Conservation (phyloP, 2,113 vertebrate genomes). For the Entelurus aequoreus region DNA sequence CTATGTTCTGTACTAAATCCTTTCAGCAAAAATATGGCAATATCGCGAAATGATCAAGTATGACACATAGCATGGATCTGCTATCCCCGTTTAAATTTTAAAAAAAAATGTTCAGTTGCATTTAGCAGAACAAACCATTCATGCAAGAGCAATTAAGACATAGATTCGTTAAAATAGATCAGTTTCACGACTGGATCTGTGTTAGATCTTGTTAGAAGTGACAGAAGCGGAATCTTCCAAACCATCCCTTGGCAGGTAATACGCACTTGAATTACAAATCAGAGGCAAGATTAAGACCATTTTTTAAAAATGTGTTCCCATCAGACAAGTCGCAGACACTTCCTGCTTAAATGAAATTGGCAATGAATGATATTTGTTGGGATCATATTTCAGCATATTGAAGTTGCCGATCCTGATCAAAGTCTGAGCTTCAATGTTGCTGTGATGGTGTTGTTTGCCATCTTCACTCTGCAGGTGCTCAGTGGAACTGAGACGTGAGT, state of each 20-base stretch:
- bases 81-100: too few species aligned
- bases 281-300: neutral
- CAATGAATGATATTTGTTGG: neutral
- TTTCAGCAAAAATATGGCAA: too few species aligned
- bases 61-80: too few species aligned
- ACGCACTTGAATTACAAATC: constrained; percentile 15
- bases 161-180: constrained; percentile 18
- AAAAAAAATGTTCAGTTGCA: too few species aligned
- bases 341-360: neutral
- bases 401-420: neutral
- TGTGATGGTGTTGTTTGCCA: constrained; percentile 14
- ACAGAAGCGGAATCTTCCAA: constrained; percentile 10
- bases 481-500: constrained; percentile 34
- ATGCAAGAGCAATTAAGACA: constrained; percentile 5
- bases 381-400: constrained; percentile 2
- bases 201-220: constrained; percentile 10
- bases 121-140: constrained; percentile 7
- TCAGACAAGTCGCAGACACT: neutral
- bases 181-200: constrained; percentile 2
- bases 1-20: too few species aligned
- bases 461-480: constrained; percentile 38
- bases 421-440: constrained; percentile 2
- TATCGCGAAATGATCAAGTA: too few species aligned
- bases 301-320: neutral
- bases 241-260: constrained; percentile 4